A percentile compares a stretch with the other conserved stretches of the same genome.
Conservation (phyloP, 2,888 invertebrate genomes). For the Drosophila phalerata region DNA sequence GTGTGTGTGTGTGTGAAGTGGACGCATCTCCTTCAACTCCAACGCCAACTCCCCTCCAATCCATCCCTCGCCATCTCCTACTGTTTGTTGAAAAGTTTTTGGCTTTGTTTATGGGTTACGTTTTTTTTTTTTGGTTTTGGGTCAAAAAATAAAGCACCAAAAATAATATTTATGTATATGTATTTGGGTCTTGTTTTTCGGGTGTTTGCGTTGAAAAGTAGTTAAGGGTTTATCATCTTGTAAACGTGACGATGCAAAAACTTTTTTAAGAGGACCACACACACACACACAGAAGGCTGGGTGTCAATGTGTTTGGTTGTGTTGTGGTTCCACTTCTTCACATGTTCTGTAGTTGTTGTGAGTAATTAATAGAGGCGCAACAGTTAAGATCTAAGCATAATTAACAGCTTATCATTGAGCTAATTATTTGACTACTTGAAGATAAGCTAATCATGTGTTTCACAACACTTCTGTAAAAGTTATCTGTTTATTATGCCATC, state of each 20-base stretch:
- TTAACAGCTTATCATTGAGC: conserved; percentile 63
- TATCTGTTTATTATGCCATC: conserved; percentile 1
- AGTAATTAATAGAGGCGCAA: conserved; percentile 26
- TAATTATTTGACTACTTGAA: conserved; percentile 34
- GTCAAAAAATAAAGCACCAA: conserved; percentile 49
- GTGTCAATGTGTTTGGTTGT: conserved; percentile 30
- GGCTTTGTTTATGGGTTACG: conserved; percentile 64
- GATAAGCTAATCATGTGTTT: not conserved
- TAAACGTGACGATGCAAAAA: conserved; percentile 76
- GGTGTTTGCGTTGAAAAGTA: conserved; percentile 69
- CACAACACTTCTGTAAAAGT: not conserved
- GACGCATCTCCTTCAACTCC: conserved; percentile 56
- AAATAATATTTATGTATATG: conserved; percentile 26
- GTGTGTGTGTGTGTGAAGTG: conserved; percentile 49
- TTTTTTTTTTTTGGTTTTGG: conserved; percentile 50
- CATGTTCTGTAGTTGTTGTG: conserved; percentile 22
- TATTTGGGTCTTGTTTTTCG: conserved; percentile 47
- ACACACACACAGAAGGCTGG: not conserved
- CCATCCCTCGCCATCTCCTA: not conserved
- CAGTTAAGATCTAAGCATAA: conserved; percentile 55
- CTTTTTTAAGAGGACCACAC: conserved; percentile 54
- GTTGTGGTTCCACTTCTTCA: conserved; percentile 26
- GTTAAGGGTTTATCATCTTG: conserved; percentile 80
- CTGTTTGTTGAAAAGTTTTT: conserved; percentile 67
- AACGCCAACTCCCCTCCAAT: conserved; percentile 1